Evolutionary conservation across 1,140 invertebrate species (phyloP), one percentile per base, ranked within the genome.

Genomic region (Drosophila fuyamai): DNA sequence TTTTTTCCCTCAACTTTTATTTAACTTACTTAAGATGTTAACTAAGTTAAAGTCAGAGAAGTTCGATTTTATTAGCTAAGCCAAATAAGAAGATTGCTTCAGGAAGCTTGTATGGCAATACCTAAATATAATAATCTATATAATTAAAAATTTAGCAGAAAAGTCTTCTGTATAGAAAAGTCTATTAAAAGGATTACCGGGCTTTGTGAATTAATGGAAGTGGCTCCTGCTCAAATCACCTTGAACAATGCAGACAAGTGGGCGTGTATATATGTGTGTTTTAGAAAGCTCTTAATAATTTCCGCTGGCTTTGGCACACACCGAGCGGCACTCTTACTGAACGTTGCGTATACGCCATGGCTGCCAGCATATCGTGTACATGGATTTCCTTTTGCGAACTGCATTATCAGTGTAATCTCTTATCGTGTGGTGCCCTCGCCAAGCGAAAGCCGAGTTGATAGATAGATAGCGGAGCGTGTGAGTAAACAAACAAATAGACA

Each of bases 401-500:
- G 66, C 68, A 58, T n/a, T 71, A 72, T 71, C 66, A 58, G 36
- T 47, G 54, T 27, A 29, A 27, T 32, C 35, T 16, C 27, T 40
- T 70, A 70, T 51, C 54, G 54, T 43, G 43, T 27, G 47, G 53
- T 14, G 7, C 46, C 44, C 59, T 53, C 61, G 51, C 44, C 55
- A 16, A 2, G 5, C 36, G 8, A 46, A 10, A n/a, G 27, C 41
- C 18, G 14, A 9, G 7, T 29, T 23, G 58, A 47, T 66, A 13
- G 66, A 66, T 55, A 67, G 48, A 44, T 63, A 57, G 27, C 55
- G 38, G 16, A 63, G 46, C 38, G 36, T 67, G 44, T 16, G 38
- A 55, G 40, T 41, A 47, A 14, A 70, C 41, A 70, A 58, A 71
- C 46, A 72, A 48, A 50, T 57, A 77, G 59, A 57, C 48, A 56